These are phyloP conservation scores for Microhierax caerulescens DNA, from an alignment of 2,797 vertebrate species.

Conservation along the genomic window DNA sequence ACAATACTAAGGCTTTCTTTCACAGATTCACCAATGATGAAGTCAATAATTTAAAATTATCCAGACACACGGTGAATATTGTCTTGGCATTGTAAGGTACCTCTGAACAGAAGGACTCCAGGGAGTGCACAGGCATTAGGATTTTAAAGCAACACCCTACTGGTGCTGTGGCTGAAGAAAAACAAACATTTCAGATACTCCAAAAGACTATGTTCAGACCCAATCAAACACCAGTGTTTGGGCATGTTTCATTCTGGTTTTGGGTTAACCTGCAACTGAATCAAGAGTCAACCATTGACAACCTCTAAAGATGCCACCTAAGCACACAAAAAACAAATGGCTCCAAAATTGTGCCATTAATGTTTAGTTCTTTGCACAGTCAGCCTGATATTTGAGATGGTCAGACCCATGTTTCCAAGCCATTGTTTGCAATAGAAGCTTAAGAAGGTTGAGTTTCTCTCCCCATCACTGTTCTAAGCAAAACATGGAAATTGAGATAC, in stretches of 20 bases:
- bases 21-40: constrained; percentile 14
- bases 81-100: not conserved
- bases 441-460: not conserved
- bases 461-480: not conserved
- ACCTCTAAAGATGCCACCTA: not conserved
- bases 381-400: not conserved
- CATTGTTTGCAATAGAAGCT: not conserved
- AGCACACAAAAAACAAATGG: not conserved
- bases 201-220: not conserved
- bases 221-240: not conserved
- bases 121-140: not conserved
- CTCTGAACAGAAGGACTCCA: not conserved
- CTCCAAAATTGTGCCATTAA: not conserved
- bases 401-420: not conserved
- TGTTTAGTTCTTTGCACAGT: not conserved
- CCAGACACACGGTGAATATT: constrained; percentile 10
- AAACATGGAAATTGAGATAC: not conserved
- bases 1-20: not conserved
- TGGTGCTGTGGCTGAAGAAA: not conserved
- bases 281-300: not conserved
- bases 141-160: not conserved
- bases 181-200: not conserved
- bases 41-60: constrained; percentile 57
- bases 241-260: not conserved
- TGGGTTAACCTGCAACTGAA: not conserved